phyloP scores from a whole-genome alignment of 2,113 vertebrate genomes.

The Myotis yumanensis region DNA sequence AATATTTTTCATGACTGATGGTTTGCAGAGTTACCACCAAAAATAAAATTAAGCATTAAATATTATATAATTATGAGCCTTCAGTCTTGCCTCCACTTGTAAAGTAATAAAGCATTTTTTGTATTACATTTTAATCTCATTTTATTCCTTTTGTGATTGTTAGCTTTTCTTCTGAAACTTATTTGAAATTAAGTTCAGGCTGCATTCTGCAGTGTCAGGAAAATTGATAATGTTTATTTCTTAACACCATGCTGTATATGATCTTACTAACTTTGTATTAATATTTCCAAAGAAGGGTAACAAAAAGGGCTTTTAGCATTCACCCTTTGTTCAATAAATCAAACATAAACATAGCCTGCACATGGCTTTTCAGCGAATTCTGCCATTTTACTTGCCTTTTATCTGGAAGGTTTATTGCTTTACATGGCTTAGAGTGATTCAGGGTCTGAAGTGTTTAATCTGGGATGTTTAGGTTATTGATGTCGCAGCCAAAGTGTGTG shows the following conservation, averaged over 20 bases:
- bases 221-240: constrained; percentile 76
- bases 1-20: constrained; percentile 45
- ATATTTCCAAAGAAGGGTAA: constrained; percentile 69
- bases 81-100: not conserved
- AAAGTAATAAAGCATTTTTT: constrained; percentile 51
- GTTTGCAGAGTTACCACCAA: not conserved
- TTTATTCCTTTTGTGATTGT: constrained; percentile 49
- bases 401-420: constrained; percentile 68
- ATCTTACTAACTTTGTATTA: constrained; percentile 68
- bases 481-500: constrained; percentile 41
- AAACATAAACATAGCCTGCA: constrained; percentile 46
- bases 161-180: constrained; percentile 41
- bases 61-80: constrained; percentile 39
- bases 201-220: constrained; percentile 64
- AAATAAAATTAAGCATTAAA: constrained; percentile 52
- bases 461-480: constrained; percentile 62
- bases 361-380: constrained; percentile 54
- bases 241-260: constrained; percentile 47
- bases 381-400: constrained; percentile 68
- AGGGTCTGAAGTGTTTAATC: constrained; percentile 69
- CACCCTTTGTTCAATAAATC: constrained; percentile 70
- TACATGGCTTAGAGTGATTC: constrained; percentile 59
- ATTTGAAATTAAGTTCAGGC: constrained; percentile 16
- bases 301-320: constrained; percentile 76
- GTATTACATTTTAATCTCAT: constrained; percentile 2